Evolutionary conservation across 2,113 vertebrate genomes (phyloP).

Genomic region (Nibea coibor): DNA sequence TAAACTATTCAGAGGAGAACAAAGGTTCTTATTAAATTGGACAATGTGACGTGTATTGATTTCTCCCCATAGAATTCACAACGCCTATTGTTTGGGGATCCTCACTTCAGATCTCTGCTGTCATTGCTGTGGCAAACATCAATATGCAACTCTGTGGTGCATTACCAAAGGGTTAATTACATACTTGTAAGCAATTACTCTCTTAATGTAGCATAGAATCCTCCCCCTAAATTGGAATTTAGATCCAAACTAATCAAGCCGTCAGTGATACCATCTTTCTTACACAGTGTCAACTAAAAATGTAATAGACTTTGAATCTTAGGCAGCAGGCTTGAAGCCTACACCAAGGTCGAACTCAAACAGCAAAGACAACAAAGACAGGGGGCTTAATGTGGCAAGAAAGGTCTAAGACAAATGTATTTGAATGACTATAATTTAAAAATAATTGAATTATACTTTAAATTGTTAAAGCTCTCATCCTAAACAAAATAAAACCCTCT

Average conservation of each 20-base stretch:
- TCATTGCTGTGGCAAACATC: conserved; percentile 64
- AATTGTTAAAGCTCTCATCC: conserved; percentile 6
- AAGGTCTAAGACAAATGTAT: neutral
- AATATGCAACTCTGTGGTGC: conserved; percentile 61
- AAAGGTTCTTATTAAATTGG: conserved; percentile 74
- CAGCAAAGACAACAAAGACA: conserved; percentile 5
- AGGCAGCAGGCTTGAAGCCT: conserved; percentile 18
- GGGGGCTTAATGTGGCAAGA: neutral
- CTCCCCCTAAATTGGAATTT: conserved; percentile 54
- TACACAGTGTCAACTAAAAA: conserved; percentile 45
- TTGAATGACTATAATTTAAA: neutral
- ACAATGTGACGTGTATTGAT: conserved; percentile 69
- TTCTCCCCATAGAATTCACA: conserved; percentile 54
- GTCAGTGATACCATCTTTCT: conserved; percentile 52
- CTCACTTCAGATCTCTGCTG: conserved; percentile 58
- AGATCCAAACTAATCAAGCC: conserved; percentile 45
- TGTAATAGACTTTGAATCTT: conserved; percentile 22
- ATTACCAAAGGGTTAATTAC: conserved; percentile 75
- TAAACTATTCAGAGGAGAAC: conserved; percentile 67
- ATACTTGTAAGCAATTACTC: conserved; percentile 75
- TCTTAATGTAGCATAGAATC: conserved; percentile 56
- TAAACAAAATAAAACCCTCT: neutral
- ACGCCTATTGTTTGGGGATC: conserved; percentile 74
- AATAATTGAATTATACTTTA: neutral
- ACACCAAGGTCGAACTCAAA: conserved; percentile 22